Percentiles rank a stretch among this genome's conserved stretches.
Evolutionary conservation across 2,888 invertebrate species (phyloP).

Genomic region (Troides oblongomaculatus): DNA sequence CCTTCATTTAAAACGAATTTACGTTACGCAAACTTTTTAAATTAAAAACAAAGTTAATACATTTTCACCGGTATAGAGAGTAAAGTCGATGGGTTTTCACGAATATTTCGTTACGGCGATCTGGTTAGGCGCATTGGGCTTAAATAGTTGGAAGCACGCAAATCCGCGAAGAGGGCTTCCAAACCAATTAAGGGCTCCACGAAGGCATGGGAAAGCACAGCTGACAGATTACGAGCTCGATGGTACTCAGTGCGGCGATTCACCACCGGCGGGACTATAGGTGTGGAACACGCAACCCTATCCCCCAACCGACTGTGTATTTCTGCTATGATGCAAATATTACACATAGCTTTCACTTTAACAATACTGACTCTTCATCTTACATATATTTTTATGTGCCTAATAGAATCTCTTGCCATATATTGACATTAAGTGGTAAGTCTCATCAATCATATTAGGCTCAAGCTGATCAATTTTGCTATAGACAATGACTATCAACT

Average conservation of each 20-base stretch:
- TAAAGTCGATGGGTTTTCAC: conserved; percentile 64
- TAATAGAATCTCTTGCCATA: no score
- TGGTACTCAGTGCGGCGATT: conserved; percentile 70
- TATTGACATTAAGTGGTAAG: no score
- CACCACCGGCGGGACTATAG: conserved; percentile 54
- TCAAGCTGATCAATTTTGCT: no score
- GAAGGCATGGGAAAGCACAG: conserved; percentile 75
- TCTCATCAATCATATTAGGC: no score
- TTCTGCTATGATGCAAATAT: conserved; percentile 7
- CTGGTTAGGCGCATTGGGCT: conserved; percentile 73
- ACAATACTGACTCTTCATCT: neutral
- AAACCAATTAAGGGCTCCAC: conserved; percentile 77
- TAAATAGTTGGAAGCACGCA: conserved; percentile 72
- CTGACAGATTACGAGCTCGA: conserved; percentile 74
- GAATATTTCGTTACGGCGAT: conserved; percentile 74
- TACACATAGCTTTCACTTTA: neutral
- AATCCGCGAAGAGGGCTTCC: conserved; percentile 75
- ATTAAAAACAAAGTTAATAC: conserved; percentile 50
- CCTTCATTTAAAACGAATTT: conserved; percentile 56
- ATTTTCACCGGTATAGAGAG: conserved; percentile 49
- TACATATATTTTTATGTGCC: neutral
- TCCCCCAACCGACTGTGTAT: conserved; percentile 40
- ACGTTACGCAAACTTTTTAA: conserved; percentile 46
- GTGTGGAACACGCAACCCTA: conserved; percentile 64
- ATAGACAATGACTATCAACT: no score